Evolutionary conservation across 2,113 vertebrate genomes (phyloP), one percentile per base, ranked within the genome.

Genomic region (Orientallactaga bullata): DNA sequence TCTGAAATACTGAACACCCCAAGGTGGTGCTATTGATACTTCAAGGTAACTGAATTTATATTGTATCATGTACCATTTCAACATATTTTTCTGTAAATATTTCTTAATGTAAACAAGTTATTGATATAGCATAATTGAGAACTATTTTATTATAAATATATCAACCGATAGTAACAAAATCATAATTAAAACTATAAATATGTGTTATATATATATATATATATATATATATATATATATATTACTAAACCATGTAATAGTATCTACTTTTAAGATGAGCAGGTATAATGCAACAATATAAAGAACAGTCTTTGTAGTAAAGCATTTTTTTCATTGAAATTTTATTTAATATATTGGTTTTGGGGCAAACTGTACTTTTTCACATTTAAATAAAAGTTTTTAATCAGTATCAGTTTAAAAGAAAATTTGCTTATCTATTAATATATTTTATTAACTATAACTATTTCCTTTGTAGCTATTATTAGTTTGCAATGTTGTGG

Each of bases 1-100:
- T 92, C 73, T 92, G 65, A 95, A 92, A 79, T 83, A 89, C 23
- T 21, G 26, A 89, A 82, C 58, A 92, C 91, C 76, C 81, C 81
- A 92, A 95, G 92, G 85, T 94, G 90, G 90, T 96, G 79, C 84
- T 96, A 86, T 94, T 89, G 92, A 95, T 89, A 89, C 65, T 93
- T 92, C 47, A 72, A 91, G 85, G 85, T 95, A 89, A 78, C 58
- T 35, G 60, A 66, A 76, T 68, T 77, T 94, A 83, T 7, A 79
- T 1, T 94, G 9, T 5, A 32, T 73, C 7, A 30, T 77, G 12
- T 26, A 73, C 28, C 13, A 78, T 61, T 94, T 86, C 58, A 78
- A 61, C 15, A 73, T 39, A 79, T 16, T 65, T 68, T 84, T 73
- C 55, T 51, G 13, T 71, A 79, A 90, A 91, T 80, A 17, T 60